Conservation (phyloP, 1,140 invertebrate species). For the Drosophila azteca region DNA sequence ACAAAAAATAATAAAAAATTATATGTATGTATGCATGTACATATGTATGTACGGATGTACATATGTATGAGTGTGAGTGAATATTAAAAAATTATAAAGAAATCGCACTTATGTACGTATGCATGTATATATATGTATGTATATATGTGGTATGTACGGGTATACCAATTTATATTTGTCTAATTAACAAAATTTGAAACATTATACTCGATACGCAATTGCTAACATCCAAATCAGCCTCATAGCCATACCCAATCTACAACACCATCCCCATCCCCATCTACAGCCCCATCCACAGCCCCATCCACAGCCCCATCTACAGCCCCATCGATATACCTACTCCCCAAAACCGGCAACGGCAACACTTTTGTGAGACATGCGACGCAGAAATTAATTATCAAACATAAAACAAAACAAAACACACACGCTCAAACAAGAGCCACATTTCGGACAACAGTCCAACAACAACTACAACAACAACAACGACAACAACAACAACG, state of each 20-base stretch:
- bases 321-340: too few relatives aligned
- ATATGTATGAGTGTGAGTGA: background rate
- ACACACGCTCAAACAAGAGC: background rate
- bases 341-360: too few relatives aligned
- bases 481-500: too few relatives aligned
- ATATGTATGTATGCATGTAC: conserved; percentile 4
- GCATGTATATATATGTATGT: background rate
- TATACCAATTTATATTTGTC: too few relatives aligned
- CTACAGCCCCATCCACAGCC: too few relatives aligned
- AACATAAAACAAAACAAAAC: conserved; percentile 32
- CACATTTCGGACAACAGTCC: conserved; percentile 23
- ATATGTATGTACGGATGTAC: background rate
- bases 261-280: too few relatives aligned
- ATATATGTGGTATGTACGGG: background rate
- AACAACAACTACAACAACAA: background rate
- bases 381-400: conserved; percentile 43
- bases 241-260: too few relatives aligned
- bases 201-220: conserved; percentile 19
- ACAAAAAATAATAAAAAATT: conserved; percentile 58
- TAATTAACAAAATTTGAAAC: conserved; percentile 7
- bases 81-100: conserved; percentile 23
- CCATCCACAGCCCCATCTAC: too few relatives aligned
- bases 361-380: background rate
- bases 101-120: background rate
- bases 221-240: conserved; percentile 27